Evolutionary conservation across 2,113 vertebrate species (phyloP), one percentile per base, ranked within the genome.

Genomic region (Spea multiplicata): DNA sequence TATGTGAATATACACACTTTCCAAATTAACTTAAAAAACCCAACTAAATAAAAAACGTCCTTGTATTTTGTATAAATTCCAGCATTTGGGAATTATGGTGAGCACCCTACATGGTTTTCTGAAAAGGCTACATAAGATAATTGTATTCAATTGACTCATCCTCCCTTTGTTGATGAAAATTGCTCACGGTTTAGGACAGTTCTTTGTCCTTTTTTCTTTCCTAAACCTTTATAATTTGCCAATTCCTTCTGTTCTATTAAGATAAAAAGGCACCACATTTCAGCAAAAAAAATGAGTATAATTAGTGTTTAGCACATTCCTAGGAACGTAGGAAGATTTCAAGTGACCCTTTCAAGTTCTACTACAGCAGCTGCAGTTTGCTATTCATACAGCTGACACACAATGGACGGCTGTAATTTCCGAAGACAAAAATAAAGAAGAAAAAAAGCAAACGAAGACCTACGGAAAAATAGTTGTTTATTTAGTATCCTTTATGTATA

Each of bases 281-380:
- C 16, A 53, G 50, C 8, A 55, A 30, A 30, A 30, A 72, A 48
- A 74, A 16, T n/a, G n/a, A 74, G 14, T 48, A 62, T 62, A 62
- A 74, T 74, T 48, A 8, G 53, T 61, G 13, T 9, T 55, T 12
- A 16, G 30, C 14, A 44, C 16, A 55, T 71, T 17, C n/a, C 17
- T 52, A 30, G 49, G 16, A 71, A 71, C 3, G 30, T 64, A 49
- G 46, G 53, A 50, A 5, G 45, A 9, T 44, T 17, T 76, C 8
- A 14, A 64, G 4, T 53, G 55, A 74, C 59, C 72, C 53, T 59
- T 64, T 8, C 16, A 30, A 30, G 30, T 65, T 53, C 46, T 44
- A 16, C 76, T 52, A 6, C 17, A 50, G n/a, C 76, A 78, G 76
- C 76, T 71, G 67, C 47, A 45, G 55, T 62, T 52, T 77, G n/a